A percentile compares a stretch with the other conserved stretches of the same genome.
Conservation (phyloP, 2,888 invertebrate species). For the Drosophila multiciliata region DNA sequence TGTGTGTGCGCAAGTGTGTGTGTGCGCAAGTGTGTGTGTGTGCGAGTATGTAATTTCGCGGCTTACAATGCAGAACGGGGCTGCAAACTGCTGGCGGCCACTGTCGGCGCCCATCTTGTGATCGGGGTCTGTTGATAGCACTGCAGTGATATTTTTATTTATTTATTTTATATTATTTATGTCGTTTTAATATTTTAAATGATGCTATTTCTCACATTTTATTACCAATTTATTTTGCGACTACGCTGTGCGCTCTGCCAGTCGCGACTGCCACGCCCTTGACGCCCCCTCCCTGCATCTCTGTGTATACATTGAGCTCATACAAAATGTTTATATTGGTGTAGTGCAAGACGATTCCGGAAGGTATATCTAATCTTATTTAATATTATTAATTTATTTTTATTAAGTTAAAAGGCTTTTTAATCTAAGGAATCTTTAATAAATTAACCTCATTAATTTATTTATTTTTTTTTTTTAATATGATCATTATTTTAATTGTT, state of each 20-base stretch:
- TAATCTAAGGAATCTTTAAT: background rate
- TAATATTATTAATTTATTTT: background rate
- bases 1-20: conserved; percentile 4
- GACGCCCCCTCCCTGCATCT: background rate
- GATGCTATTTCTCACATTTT: conserved; percentile 79
- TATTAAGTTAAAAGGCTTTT: background rate
- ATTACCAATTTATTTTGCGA: conserved; percentile 75
- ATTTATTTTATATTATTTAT: conserved; percentile 77
- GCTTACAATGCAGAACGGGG: conserved; percentile 53
- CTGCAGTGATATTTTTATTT: conserved; percentile 76
- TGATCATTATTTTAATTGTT: background rate
- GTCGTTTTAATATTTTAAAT: conserved; percentile 77
- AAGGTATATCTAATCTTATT: background rate
- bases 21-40: conserved; percentile 9
- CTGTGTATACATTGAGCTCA: background rate
- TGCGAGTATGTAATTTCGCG: conserved; percentile 54
- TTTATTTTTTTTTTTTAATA: background rate
- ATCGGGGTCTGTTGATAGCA: conserved; percentile 47
- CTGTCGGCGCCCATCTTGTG: conserved; percentile 32
- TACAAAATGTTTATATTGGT: background rate
- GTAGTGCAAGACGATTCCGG: background rate
- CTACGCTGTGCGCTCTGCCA: conserved; percentile 24
- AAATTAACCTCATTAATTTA: background rate
- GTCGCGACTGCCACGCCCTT: conserved; percentile 46
- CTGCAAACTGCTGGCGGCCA: conserved; percentile 40